Evolutionary conservation across 2,888 invertebrate species (phyloP).

Genomic region (Choristoneura rosaceana): DNA sequence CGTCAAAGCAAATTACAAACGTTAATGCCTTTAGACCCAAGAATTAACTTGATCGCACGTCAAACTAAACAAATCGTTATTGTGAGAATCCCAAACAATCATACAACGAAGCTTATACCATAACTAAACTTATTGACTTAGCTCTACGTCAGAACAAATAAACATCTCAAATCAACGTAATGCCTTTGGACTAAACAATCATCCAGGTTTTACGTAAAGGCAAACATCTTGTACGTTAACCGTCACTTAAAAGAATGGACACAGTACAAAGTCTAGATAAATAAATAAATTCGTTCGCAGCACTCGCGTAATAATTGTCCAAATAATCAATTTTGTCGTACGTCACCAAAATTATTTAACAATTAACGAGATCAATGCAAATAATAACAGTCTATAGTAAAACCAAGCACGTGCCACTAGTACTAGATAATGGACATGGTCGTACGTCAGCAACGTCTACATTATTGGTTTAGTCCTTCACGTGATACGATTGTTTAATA

Average conservation of each 20-base stretch:
- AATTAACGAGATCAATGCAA: neutral
- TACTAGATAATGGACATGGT: neutral
- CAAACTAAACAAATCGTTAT: neutral
- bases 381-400: neutral
- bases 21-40: neutral
- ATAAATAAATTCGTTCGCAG: neutral
- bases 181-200: neutral
- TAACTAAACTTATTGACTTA: neutral
- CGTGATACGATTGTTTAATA: neutral
- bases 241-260: neutral
- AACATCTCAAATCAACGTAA: neutral
- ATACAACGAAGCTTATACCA: neutral
- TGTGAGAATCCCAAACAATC: neutral
- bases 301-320: neutral
- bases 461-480: neutral
- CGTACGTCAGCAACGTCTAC: neutral
- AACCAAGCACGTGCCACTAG: neutral
- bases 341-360: neutral
- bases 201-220: neutral
- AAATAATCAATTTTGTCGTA: slow-evolving; percentile 1
- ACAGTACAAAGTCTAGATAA: neutral
- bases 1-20: neutral
- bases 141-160: neutral
- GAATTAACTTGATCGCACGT: neutral
- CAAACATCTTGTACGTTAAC: neutral